Conservation (phyloP, 2,113 vertebrate genomes). For the Acrocephalus kingi region DNA sequence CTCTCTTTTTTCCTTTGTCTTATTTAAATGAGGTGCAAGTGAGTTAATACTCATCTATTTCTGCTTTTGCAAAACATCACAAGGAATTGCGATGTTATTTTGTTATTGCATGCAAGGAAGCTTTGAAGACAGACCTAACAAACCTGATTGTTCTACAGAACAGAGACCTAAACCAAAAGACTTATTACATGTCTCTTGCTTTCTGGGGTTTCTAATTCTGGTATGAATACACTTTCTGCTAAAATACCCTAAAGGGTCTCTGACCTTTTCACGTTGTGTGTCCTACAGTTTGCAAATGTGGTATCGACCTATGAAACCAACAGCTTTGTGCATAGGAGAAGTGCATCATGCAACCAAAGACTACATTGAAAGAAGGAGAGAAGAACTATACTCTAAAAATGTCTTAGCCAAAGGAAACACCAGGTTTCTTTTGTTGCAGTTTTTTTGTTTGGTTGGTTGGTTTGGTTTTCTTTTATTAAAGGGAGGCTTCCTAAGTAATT, state of each 20-base stretch:
- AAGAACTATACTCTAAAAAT: background rate
- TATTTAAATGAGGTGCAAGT: background rate
- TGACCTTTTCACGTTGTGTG: background rate
- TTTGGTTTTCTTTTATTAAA: background rate
- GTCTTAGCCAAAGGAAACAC: background rate
- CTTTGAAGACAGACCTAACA: background rate
- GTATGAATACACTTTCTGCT: background rate
- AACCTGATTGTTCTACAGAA: background rate
- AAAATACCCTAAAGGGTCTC: background rate
- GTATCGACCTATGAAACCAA: background rate
- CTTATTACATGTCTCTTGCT: background rate
- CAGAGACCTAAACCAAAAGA: background rate
- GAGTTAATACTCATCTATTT: background rate
- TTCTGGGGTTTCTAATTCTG: background rate
- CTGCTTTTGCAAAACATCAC: background rate
- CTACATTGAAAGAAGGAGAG: background rate
- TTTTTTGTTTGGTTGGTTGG: background rate
- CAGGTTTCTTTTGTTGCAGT: background rate
- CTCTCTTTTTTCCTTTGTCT: background rate
- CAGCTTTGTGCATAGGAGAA: background rate
- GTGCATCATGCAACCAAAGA: background rate
- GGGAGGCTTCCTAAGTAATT: background rate
- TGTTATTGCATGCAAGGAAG: background rate
- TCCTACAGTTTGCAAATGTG: background rate
- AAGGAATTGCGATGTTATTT: background rate